These are phyloP conservation scores for Pangasius macronema DNA, from an alignment of 2,797 vertebrate genomes.

Conservation along the genomic window DNA sequence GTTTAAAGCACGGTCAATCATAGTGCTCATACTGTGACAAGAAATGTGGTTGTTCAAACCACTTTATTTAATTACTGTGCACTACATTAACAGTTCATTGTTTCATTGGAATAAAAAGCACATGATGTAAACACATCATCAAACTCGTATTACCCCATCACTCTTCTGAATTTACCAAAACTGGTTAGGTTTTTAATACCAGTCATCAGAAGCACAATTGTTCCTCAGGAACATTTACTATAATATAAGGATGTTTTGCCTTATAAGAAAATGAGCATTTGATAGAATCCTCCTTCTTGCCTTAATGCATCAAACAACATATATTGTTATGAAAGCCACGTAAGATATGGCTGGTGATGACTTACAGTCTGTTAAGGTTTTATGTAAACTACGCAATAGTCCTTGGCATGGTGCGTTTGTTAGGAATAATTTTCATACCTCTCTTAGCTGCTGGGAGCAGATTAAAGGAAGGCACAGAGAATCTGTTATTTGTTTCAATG, in stretches of 20 bases:
- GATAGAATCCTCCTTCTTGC: not conserved
- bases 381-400: slow-evolving; percentile 20
- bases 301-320: not conserved
- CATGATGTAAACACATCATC: not conserved
- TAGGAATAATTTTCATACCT: slow-evolving; percentile 16
- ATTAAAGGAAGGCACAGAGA: slow-evolving; percentile 32
- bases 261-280: not conserved
- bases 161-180: not conserved
- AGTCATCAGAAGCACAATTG: not conserved
- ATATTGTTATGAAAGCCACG: not conserved
- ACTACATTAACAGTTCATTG: not conserved
- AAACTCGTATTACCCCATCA: not conserved
- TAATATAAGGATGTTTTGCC: not conserved
- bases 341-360: not conserved
- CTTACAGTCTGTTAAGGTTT: not conserved
- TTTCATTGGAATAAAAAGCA: not conserved
- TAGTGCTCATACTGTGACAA: not conserved
- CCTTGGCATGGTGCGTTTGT: slow-evolving; percentile 16
- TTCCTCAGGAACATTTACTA: not conserved
- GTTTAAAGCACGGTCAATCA: not conserved
- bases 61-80: not conserved
- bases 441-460: slow-evolving; percentile 16
- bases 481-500: slow-evolving; percentile 46
- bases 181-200: not conserved
- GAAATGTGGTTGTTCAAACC: not conserved